phyloP scores from a whole-genome alignment of 2,888 invertebrate species.

The Mesorhabditis spiculigera region DNA sequence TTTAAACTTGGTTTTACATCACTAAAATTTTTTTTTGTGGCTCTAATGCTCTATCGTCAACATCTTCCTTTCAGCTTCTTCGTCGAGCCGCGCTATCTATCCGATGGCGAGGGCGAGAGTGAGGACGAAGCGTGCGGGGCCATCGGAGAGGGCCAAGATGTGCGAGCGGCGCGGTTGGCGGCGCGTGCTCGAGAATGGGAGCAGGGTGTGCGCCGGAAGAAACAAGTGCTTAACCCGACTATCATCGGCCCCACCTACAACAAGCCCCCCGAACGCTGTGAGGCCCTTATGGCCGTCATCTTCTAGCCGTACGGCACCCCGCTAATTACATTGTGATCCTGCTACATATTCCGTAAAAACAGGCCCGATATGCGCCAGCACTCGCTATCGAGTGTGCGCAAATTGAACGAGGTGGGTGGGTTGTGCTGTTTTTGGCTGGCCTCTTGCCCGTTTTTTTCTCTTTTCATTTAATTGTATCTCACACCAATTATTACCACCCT shows the following conservation, averaged over 20 bases:
- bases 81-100: slow-evolving; percentile 55
- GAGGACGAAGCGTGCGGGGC: slow-evolving; percentile 10
- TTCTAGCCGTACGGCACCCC: background rate
- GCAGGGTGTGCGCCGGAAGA: slow-evolving; percentile 26
- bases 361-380: slow-evolving; percentile 51
- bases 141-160: slow-evolving; percentile 28
- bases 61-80: slow-evolving; percentile 40
- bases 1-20: no score
- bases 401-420: slow-evolving; percentile 48
- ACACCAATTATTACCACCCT: no score
- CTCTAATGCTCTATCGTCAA: no score
- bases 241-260: slow-evolving; percentile 1
- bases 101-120: slow-evolving; percentile 48
- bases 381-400: slow-evolving; percentile 52
- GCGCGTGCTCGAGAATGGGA: slow-evolving; percentile 40
- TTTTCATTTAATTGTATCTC: no score
- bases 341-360: slow-evolving; percentile 11
- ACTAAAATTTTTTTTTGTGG: no score
- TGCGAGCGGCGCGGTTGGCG: slow-evolving; percentile 41
- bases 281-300: background rate
- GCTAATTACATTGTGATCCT: background rate
- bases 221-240: slow-evolving; percentile 17
- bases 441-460: no score
- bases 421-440: slow-evolving; percentile 6
- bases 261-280: background rate